phyloP scores from a whole-genome alignment of 2,888 invertebrate genomes.

The Agonopterix subpropinquella region DNA sequence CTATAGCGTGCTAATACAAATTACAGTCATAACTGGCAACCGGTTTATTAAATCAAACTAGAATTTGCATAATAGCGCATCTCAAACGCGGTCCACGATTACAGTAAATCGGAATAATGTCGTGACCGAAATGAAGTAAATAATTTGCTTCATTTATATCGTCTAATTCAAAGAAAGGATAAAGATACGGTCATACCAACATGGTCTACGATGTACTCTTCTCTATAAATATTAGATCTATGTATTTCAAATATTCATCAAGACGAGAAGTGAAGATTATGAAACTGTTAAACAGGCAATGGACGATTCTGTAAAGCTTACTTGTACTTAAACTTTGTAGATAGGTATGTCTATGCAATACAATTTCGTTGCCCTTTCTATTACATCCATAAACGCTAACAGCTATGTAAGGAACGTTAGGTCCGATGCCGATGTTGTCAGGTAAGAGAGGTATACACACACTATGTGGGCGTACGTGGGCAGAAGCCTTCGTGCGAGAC shows the following conservation, averaged over 20 bases:
- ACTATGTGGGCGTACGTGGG: slow-evolving; percentile 49
- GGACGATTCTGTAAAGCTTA: no score
- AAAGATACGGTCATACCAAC: no score
- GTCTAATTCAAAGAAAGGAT: no score
- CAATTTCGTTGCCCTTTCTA: not conserved
- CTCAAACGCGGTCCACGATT: slow-evolving; percentile 28
- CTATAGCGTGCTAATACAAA: not conserved
- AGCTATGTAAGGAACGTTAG: slow-evolving; percentile 5
- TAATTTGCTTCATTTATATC: not conserved
- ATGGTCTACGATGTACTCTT: no score
- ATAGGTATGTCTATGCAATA: no score
- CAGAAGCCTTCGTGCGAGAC: slow-evolving; percentile 35
- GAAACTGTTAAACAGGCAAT: no score
- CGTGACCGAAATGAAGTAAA: slow-evolving; percentile 16
- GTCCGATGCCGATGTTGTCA: slow-evolving; percentile 51
- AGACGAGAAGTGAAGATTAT: no score
- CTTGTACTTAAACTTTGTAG: no score
- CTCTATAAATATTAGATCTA: no score
- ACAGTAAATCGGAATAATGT: slow-evolving; percentile 31
- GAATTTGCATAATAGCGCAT: slow-evolving; percentile 35
- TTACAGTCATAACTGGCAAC: slow-evolving; percentile 12
- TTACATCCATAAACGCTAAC: not conserved
- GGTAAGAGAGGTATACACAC: slow-evolving; percentile 56
- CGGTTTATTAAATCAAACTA: slow-evolving; percentile 29
- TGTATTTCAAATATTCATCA: no score